Percentiles rank a stretch among this genome's conserved stretches.
Conservation (phyloP, 2,113 vertebrate genomes). For the Calcarius ornatus region DNA sequence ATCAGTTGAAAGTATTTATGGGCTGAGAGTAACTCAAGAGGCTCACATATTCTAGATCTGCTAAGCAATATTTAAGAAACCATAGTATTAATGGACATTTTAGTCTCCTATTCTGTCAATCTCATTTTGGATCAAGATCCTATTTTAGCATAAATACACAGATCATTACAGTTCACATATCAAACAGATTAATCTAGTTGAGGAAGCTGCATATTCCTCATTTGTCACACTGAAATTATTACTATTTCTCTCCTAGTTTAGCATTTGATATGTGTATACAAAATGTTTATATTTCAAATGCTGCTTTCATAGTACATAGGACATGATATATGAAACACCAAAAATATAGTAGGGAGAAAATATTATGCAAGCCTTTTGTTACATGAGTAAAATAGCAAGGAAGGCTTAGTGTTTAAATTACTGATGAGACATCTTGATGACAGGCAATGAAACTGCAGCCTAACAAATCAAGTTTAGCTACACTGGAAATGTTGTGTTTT, state of each 20-base stretch:
- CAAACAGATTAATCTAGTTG: not conserved
- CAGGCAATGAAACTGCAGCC: not conserved
- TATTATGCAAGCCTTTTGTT: not conserved
- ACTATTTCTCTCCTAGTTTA: slow-evolving; percentile 9
- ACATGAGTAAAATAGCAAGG: not conserved
- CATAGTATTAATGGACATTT: not conserved
- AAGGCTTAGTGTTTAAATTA: not conserved
- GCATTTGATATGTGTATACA: not conserved
- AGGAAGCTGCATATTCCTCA: not conserved
- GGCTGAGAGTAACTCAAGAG: not conserved
- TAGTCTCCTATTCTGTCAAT: not conserved
- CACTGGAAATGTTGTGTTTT: not conserved
- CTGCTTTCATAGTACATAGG: not conserved
- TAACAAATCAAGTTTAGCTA: not conserved
- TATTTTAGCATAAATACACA: not conserved
- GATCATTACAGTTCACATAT: not conserved
- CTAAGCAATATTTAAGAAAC: not conserved
- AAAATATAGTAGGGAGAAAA: not conserved
- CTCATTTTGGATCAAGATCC: not conserved
- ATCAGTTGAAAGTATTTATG: not conserved
- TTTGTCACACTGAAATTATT: slow-evolving; percentile 12
- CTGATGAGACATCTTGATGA: not conserved
- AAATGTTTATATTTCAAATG: not conserved
- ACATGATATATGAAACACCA: not conserved
- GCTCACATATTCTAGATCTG: not conserved